Evolutionary conservation across 2,888 invertebrate genomes (phyloP), one percentile per base, ranked within the genome.

Genomic region (Drosophila merina): DNA sequence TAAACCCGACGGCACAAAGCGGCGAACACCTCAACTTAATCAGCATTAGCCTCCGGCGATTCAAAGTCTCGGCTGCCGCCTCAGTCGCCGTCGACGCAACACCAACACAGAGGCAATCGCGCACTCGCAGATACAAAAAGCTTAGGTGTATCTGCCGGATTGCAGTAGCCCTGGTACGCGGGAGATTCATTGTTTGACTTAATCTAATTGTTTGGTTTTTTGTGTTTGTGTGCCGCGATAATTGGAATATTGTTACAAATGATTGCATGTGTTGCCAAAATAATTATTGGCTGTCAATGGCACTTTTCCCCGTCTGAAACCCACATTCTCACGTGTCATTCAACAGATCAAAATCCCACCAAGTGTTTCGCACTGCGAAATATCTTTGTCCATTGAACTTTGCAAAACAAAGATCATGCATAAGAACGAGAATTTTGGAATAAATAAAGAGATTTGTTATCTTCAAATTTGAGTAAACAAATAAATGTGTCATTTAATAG

Each of bases 11-110:
- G 57, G 45, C 49, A 40, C 58, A 45, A 57, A 57, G 40, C 33
- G 44, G 28, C 63, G 50, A 64, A 31, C 79, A 80, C 76, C 84
- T 83, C 51, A 71, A 56, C 67, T 77, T 79, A 75, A 72, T 66
- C 57, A 72, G 64, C 62, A 68, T 70, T 68, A 63, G 54, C 51
- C 49, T 60, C 49, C 14, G 42, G 6, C 20, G 40, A 14, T 3
- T 31, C 38, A 49, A 33, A 40, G 49, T 57, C 56, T 36, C 40
- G 4, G 64, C 6, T 56, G 36, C 51, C 28, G 64, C 40, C 51
- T 52, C 54, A 12, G 40, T 14, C 40, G 40, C 14, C 14, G 66
- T 7, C 49, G 44, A 40, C 56, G 8, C 4, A 51, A 28, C n/a
- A 49, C 67, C 48, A 26, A 45, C 10, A 57, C 42, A 26, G 30